Conservation (phyloP, 2,797 vertebrate genomes). For the Emydoidea blandingii region DNA sequence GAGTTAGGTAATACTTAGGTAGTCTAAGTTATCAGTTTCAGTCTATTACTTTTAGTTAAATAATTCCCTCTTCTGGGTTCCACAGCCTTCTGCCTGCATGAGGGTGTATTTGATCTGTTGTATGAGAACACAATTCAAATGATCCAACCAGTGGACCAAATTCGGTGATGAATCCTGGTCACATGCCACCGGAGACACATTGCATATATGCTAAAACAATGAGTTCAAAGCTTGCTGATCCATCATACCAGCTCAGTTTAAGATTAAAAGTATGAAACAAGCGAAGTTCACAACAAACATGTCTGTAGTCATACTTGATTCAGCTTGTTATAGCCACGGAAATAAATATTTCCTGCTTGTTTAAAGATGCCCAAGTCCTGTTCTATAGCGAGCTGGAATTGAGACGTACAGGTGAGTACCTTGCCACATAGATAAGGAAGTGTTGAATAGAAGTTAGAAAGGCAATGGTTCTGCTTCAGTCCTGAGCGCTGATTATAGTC, state of each 20-base stretch:
- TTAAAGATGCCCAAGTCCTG: neutral
- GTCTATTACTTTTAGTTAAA: constrained; percentile 15
- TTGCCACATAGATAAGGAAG: neutral
- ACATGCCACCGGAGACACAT: too few relatives aligned
- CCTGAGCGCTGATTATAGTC: neutral
- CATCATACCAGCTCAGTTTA: neutral
- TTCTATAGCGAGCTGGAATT: neutral
- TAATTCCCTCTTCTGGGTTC: constrained; percentile 16
- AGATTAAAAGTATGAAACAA: neutral
- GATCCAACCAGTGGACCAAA: too few relatives aligned
- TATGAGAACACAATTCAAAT: neutral
- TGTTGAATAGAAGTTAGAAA: neutral
- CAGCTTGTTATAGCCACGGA: neutral
- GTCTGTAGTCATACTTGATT: neutral
- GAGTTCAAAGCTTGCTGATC: neutral
- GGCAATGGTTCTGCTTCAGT: neutral
- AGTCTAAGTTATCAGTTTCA: neutral
- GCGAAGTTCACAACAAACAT: neutral
- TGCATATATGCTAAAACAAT: neutral
- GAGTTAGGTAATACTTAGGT: rapidly evolving
- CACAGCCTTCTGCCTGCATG: constrained; percentile 6
- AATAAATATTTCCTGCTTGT: constrained; percentile 37
- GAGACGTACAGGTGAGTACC: neutral
- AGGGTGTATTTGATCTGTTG: neutral
- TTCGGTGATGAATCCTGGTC: too few relatives aligned